Base-by-base conservation (phyloP, 2,797 vertebrate genomes). In the Crypturellus tataupa region DNA sequence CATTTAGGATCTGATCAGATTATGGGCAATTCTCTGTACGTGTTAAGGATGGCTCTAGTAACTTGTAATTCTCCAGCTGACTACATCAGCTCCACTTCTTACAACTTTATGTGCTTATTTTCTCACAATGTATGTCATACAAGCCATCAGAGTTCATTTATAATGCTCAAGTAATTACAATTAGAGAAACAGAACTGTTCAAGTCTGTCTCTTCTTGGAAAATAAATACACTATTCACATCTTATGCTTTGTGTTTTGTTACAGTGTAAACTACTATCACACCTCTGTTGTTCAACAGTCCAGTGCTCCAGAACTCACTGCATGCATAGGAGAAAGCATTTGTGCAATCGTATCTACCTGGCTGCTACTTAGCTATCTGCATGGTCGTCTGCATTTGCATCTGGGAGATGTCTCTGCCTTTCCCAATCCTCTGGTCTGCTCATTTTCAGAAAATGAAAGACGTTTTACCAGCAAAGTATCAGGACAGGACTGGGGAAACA, bases 191-290 rank as follows among this genome's bases (percentile, higher is more conserved):
- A 42, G 67, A 59, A 15, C 37, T 79, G 69, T 55, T 79, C 51
- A 40, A 42, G 79, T 79, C 40, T 80, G 79, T 76, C 40, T 80
- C 90, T 56, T 67, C 94, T 76, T 76, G 64, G 70, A 88, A 95
- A 95, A 94, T 94, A 95, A 95, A 96, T 89, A 72, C 62, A 37
- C 25, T 87, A 53, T 77, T 85, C 15, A 17, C 64, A 89, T 86
- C 58, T 89, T 85, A 37, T 14, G 59, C 46, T 87, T 87, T 47
- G 64, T 2, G 2, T n/a, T 67, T 85, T 51, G 17, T 77, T 62
- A 55, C 78, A 69, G 24, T 27, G 27, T 19, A 67, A 84, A 55
- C 37, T 37, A 24, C 40, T 25, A 47, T 2, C 21, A 10, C 3
- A 42, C 55, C n/a, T 35, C 31, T 13, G 12, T 33, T 53, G 62